These are phyloP conservation scores for Stegophylla sp. DNA, from an alignment of 2,888 invertebrate species.

Conservation along the genomic window DNA sequence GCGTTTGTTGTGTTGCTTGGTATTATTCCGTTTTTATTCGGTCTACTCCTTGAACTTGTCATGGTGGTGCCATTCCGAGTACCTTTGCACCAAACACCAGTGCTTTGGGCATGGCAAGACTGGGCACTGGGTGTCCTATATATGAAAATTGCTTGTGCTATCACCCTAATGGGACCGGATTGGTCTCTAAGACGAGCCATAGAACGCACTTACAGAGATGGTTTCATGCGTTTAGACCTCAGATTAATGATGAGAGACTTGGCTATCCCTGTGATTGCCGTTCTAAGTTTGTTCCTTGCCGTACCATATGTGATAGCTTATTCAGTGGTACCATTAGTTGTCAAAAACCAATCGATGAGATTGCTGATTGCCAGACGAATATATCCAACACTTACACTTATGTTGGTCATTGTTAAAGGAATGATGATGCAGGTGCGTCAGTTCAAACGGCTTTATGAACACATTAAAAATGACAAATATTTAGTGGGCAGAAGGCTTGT, in stretches of 20 bases:
- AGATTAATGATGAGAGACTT: slow-evolving; percentile 65
- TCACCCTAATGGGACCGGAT: slow-evolving; percentile 98
- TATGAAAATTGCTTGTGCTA: slow-evolving; percentile 94
- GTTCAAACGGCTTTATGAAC: slow-evolving; percentile 92
- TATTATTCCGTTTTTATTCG: slow-evolving; percentile 89
- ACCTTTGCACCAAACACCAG: slow-evolving; percentile 88
- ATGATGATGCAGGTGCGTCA: slow-evolving; percentile 78
- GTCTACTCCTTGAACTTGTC: slow-evolving; percentile 88
- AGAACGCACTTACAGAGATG: slow-evolving; percentile 92
- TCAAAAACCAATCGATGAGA: slow-evolving; percentile 72
- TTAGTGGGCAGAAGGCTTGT: slow-evolving; percentile 94
- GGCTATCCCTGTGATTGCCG: slow-evolving; percentile 87
- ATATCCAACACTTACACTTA: slow-evolving; percentile 85
- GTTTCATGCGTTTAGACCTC: slow-evolving; percentile 88
- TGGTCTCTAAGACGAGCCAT: slow-evolving; percentile 90
- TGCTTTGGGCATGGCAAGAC: slow-evolving; percentile 90
- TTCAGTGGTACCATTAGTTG: slow-evolving; percentile 72
- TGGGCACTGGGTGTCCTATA: slow-evolving; percentile 96
- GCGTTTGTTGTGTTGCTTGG: slow-evolving; percentile 81
- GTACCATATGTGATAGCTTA: slow-evolving; percentile 92
- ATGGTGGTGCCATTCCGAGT: slow-evolving; percentile 91
- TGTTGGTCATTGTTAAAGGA: slow-evolving; percentile 73
- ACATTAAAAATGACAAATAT: slow-evolving; percentile 99
- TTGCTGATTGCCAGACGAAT: slow-evolving; percentile 83
- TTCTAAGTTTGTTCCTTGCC: slow-evolving; percentile 87